Conservation (phyloP, 2,113 vertebrate species). For the Pyxicephalus adspersus region DNA sequence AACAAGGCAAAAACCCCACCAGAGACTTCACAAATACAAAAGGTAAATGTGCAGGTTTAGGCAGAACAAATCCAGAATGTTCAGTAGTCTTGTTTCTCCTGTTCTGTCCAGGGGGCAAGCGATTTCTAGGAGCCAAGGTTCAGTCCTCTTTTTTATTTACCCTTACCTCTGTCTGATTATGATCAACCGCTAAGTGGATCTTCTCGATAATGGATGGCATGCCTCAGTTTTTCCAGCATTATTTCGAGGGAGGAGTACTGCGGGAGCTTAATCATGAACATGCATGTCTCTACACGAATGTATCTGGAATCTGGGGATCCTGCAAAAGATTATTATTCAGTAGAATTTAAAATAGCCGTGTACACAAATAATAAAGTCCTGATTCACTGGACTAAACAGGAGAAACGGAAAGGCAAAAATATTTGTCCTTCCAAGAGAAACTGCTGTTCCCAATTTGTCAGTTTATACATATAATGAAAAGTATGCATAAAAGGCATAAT, state of each 20-base stretch:
- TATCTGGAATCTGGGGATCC: slow-evolving; percentile 91
- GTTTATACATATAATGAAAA: no score
- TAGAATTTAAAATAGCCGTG: no score
- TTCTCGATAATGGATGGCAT: slow-evolving; percentile 96
- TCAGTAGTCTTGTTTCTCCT: slow-evolving; percentile 61
- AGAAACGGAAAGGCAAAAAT: no score
- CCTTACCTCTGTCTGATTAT: neutral
- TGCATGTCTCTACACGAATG: slow-evolving; percentile 96
- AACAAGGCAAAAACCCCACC: slow-evolving; percentile 78
- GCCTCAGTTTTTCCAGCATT: slow-evolving; percentile 96
- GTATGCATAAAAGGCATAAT: no score
- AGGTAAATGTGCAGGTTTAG: slow-evolving; percentile 67
- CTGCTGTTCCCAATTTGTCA: no score
- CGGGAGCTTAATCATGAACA: slow-evolving; percentile 99
- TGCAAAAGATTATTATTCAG: slow-evolving; percentile 58
- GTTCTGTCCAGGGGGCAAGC: slow-evolving; percentile 57
- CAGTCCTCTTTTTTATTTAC: slow-evolving; percentile 9
- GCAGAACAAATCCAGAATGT: slow-evolving; percentile 61
- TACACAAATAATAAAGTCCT: no score
- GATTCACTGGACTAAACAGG: no score
- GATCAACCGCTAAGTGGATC: slow-evolving; percentile 94
- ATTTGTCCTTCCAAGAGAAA: no score
- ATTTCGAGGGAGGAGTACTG: slow-evolving; percentile 94
- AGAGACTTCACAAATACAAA: slow-evolving; percentile 73
- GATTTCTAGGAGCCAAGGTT: slow-evolving; percentile 24